Evolutionary conservation across 2,888 invertebrate species (phyloP), one percentile per base, ranked within the genome.

Genomic region (Thereva unica): DNA sequence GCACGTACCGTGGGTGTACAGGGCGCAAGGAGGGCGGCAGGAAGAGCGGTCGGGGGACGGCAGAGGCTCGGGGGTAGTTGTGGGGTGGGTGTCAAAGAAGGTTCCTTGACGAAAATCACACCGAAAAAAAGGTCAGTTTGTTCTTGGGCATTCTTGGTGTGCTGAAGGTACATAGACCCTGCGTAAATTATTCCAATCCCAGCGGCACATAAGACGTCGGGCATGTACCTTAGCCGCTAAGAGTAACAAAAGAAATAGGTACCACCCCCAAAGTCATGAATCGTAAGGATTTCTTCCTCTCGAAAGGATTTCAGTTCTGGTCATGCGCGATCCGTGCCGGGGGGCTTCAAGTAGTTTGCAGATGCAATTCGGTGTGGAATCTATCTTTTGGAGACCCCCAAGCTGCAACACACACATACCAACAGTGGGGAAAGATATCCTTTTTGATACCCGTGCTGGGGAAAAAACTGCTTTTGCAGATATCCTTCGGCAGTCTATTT

Each of bases 171-270:
- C 37, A 67, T 55, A 54, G 65, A 61, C 63, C 55, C 63, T 66
- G 68, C 66, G 66, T 66, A 68, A 68, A 66, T 68, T 68, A 68
- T 68, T 66, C 68, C 68, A 68, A 68, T 68, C 68, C 68, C 63
- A 56, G 50, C 40, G 56, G 63, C 68, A 68, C 52, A 68, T 68
- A 68, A 68, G 68, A 54, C 68, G 66, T 45, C 61, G 55, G 61
- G 68, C 68, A 66, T 68, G 68, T 68, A 68, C 68, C 66, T 68
- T 68, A 50, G 56, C 44, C 56, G 52, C 63, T 55, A 63, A 56
- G 61, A 68, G 56, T 50, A 63, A 66, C 52, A 64, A 64, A 64
- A 64, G 53, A 64, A 64, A 64, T 68, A 56, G 68, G 68, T 66
- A 66, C 65, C 68, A 68, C 68, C 68, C 68, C 68, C 63, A 66